Evolutionary conservation across 2,113 vertebrate species (phyloP).

Genomic region (Archocentrus centrarchus): DNA sequence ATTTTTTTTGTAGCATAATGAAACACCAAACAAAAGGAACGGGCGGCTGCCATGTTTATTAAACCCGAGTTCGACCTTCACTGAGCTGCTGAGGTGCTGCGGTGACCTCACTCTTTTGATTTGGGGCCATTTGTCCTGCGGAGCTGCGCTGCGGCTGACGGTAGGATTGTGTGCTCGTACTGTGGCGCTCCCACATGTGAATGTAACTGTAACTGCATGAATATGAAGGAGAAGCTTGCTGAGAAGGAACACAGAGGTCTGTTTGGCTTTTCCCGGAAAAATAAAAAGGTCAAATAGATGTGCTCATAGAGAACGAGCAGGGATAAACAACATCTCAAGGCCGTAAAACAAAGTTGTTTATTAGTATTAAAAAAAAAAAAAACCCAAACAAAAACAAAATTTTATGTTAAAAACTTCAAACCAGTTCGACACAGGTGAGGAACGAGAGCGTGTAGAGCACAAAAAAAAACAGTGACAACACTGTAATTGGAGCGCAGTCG

Average conservation of each 20-base stretch:
- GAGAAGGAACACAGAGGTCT: conserved; percentile 9
- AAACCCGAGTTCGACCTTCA: conserved; percentile 58
- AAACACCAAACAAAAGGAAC: conserved; percentile 45
- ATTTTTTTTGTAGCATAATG: conserved; percentile 3
- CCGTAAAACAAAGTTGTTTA: conserved; percentile 5
- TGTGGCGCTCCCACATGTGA: conserved; percentile 29
- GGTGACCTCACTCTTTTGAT: conserved; percentile 53
- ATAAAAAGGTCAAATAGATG: conserved; percentile 47
- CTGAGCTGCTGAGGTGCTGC: conserved; percentile 40
- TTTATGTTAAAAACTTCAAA: background rate
- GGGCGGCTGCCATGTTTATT: conserved; percentile 35
- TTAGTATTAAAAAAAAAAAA: background rate
- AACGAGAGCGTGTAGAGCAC: background rate
- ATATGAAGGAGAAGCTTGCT: conserved; percentile 30
- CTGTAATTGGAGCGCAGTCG: background rate
- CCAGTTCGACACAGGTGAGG: conserved; percentile 30
- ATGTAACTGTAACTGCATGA: conserved; percentile 27
- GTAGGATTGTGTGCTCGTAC: conserved; percentile 7
- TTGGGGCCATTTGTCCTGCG: conserved; percentile 25
- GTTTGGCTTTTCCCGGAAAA: conserved; percentile 33
- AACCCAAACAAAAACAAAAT: background rate
- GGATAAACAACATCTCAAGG: conserved; percentile 7
- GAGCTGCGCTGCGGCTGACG: conserved; percentile 37
- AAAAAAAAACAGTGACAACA: background rate
- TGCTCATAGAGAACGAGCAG: background rate